These are phyloP conservation scores for Tympanoctomys barrerae DNA, from an alignment of 2,797 vertebrate genomes.

Conservation along the genomic window DNA sequence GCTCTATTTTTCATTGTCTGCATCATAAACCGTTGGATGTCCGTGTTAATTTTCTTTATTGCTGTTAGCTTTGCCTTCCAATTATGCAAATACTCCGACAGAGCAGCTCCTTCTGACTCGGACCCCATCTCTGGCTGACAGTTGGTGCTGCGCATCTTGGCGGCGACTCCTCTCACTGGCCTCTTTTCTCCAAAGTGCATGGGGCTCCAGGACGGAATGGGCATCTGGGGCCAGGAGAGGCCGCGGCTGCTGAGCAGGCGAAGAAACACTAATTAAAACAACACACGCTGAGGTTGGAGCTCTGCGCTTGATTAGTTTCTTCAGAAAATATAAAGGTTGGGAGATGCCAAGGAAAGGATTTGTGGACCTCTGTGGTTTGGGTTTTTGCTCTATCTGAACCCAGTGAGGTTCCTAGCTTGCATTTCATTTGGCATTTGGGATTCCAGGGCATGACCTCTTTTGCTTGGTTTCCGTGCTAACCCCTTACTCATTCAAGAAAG, in stretches of 20 bases:
- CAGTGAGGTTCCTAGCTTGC: neutral
- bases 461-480: neutral
- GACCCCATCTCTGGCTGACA: neutral
- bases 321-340: neutral
- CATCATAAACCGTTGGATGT: neutral
- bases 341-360: neutral
- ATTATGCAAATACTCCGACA: neutral
- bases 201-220: neutral
- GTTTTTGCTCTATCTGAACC: neutral
- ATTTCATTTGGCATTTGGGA: neutral
- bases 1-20: slow-evolving; percentile 53
- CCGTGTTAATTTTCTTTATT: slow-evolving; percentile 10
- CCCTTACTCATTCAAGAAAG: neutral
- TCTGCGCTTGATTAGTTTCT: neutral
- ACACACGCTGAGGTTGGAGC: neutral
- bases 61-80: slow-evolving; percentile 22
- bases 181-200: neutral
- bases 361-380: neutral
- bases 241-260: neutral
- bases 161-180: neutral
- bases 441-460: neutral
- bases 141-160: neutral
- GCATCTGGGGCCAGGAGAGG: neutral
- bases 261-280: neutral
- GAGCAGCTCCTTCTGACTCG: neutral